Percentiles rank a stretch among this genome's conserved stretches.
phyloP scores from a whole-genome alignment of 2,888 invertebrate genomes.

The Cheilosia urbana region DNA sequence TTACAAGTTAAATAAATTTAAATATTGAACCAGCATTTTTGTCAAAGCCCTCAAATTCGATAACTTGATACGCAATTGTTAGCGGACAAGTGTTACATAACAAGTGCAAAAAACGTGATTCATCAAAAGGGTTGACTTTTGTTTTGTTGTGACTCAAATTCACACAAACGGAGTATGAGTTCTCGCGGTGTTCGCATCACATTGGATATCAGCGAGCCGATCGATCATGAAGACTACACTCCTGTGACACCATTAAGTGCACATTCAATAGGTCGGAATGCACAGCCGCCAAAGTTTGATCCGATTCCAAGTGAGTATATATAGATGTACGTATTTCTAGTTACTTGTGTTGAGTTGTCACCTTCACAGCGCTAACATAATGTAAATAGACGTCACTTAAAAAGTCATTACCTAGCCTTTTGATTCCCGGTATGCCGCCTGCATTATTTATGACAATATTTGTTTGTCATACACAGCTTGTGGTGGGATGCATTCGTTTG shows the following conservation, averaged over 20 bases:
- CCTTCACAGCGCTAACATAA: background rate
- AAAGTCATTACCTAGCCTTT: too few relatives aligned
- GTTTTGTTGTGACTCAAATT: background rate
- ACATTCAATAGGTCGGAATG: background rate
- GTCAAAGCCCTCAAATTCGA: background rate
- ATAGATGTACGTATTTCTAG: background rate
- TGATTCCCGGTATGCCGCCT: background rate
- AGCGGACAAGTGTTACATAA: background rate
- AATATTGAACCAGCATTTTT: background rate
- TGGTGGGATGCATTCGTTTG: background rate
- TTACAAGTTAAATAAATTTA: background rate
- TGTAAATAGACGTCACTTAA: background rate
- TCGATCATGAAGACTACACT: slow-evolving; percentile 26
- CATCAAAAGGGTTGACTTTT: slow-evolving; percentile 6
- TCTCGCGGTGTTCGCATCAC: slow-evolving; percentile 77
- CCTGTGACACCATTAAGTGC: slow-evolving; percentile 27
- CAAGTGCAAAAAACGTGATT: slow-evolving; percentile 17
- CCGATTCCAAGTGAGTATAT: slow-evolving; percentile 25
- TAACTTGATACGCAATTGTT: background rate
- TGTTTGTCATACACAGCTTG: slow-evolving; percentile 2
- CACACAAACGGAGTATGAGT: slow-evolving; percentile 74
- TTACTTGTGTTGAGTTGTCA: background rate
- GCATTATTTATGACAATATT: background rate
- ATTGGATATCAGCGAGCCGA: slow-evolving; percentile 32
- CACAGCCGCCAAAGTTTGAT: slow-evolving; percentile 19